A percentile compares a stretch with the other conserved stretches of the same genome.
Conservation (phyloP, 2,113 vertebrate species). For the Trogon surrucura region DNA sequence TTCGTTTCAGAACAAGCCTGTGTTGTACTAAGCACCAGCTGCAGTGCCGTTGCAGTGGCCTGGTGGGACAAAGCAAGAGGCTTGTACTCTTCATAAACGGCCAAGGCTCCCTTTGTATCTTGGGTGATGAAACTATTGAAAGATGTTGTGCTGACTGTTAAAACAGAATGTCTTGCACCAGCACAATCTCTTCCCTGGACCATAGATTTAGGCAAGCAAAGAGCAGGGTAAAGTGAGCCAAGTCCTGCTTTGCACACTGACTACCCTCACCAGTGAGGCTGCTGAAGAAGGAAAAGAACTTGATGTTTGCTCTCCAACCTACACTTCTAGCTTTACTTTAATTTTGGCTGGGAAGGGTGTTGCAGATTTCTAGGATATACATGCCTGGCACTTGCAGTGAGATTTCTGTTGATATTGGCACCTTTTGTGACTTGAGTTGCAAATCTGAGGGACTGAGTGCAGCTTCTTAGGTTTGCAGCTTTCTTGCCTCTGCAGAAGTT, state of each 20-base stretch:
- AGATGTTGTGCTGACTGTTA: background rate
- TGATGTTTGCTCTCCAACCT: background rate
- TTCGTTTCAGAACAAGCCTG: background rate
- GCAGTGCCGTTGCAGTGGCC: background rate
- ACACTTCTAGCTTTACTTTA: background rate
- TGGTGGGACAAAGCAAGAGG: background rate
- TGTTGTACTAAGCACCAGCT: background rate
- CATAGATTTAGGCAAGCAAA: background rate
- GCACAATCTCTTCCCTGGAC: background rate
- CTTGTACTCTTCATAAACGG: background rate
- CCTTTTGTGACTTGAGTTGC: background rate
- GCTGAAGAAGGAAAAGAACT: background rate
- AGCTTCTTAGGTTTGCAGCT: background rate
- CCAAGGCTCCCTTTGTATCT: background rate
- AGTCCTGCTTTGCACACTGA: background rate
- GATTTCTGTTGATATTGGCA: background rate
- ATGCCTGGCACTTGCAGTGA: background rate
- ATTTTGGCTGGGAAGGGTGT: background rate
- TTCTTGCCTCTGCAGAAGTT: background rate
- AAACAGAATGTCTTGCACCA: background rate
- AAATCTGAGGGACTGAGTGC: background rate
- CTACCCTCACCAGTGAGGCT: background rate
- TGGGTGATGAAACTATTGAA: background rate
- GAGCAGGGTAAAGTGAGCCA: background rate
- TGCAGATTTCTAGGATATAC: background rate